A percentile compares a stretch with the other conserved stretches of the same genome.
Conservation (phyloP, 2,113 vertebrate species). For the Albula goreensis region DNA sequence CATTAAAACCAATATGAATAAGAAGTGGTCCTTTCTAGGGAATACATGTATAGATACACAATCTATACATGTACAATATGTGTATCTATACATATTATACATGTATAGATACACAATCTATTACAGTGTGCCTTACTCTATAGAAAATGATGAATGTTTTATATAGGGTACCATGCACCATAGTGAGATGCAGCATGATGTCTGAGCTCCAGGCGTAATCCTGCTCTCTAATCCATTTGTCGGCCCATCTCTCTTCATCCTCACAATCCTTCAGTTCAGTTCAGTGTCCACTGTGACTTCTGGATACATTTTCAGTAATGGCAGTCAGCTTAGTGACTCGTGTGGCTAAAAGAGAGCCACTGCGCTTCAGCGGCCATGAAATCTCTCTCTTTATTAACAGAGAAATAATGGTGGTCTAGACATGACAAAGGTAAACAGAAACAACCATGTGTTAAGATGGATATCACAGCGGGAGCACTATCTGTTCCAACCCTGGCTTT, state of each 20-base stretch:
- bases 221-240: neutral
- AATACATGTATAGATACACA: neutral
- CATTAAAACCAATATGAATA: neutral
- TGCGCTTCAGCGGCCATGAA: too few species aligned
- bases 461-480: neutral
- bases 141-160: too few species aligned
- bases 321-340: neutral
- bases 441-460: neutral
- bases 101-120: neutral
- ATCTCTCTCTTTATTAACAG: too few species aligned
- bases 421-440: too few species aligned
- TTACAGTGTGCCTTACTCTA: neutral
- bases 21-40: neutral
- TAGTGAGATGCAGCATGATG: too few species aligned
- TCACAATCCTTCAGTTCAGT: neutral
- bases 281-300: neutral
- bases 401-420: too few species aligned
- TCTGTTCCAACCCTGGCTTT: neutral
- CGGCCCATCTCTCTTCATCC: neutral
- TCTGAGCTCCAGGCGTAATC: neutral
- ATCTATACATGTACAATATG: too few species aligned
- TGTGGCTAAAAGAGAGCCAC: neutral
- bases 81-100: neutral
- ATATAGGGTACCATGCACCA: too few species aligned
- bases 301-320: neutral